phyloP scores from a whole-genome alignment of 23 tunicate species.

The Halocynthia aurantium region DNA sequence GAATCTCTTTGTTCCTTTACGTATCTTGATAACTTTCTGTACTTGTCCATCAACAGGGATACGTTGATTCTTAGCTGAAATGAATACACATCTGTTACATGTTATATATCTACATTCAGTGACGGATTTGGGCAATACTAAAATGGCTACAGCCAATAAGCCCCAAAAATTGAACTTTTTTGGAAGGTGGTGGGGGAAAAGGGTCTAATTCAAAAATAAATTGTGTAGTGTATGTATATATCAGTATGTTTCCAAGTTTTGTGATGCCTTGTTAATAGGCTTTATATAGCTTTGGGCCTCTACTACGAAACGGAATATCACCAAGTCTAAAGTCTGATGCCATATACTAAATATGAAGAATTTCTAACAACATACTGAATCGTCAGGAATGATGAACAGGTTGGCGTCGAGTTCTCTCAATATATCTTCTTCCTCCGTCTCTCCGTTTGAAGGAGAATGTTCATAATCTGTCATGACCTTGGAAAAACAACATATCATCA shows the following conservation, averaged over 20 bases:
- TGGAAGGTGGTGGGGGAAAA: too few relatives aligned
- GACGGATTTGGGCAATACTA: too few relatives aligned
- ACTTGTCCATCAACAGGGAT: constrained; percentile 23
- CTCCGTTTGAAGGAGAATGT: constrained; percentile 18
- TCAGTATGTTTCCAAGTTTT: too few relatives aligned
- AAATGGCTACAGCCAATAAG: too few relatives aligned
- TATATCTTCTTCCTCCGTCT: constrained; percentile 19
- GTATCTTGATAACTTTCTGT: constrained; percentile 17
- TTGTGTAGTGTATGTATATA: too few relatives aligned
- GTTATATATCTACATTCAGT: too few relatives aligned
- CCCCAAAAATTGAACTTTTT: too few relatives aligned
- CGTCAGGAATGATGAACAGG: constrained; percentile 43
- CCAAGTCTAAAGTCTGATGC: too few relatives aligned
- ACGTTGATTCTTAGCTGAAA: constrained; percentile 63
- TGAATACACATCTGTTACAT: background rate
- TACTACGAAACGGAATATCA: too few relatives aligned
- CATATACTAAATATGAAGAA: background rate
- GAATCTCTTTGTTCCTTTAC: background rate
- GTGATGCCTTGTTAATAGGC: too few relatives aligned
- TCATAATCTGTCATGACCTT: constrained; percentile 49
- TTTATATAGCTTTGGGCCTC: too few relatives aligned
- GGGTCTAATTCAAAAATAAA: too few relatives aligned
- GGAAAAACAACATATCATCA: background rate
- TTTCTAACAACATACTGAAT: constrained; percentile 22
- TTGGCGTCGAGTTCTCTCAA: constrained; percentile 42